Evolutionary conservation across 2,888 invertebrate species (phyloP), one percentile per base, ranked within the genome.

Genomic region (Opisthograptis luteolata): DNA sequence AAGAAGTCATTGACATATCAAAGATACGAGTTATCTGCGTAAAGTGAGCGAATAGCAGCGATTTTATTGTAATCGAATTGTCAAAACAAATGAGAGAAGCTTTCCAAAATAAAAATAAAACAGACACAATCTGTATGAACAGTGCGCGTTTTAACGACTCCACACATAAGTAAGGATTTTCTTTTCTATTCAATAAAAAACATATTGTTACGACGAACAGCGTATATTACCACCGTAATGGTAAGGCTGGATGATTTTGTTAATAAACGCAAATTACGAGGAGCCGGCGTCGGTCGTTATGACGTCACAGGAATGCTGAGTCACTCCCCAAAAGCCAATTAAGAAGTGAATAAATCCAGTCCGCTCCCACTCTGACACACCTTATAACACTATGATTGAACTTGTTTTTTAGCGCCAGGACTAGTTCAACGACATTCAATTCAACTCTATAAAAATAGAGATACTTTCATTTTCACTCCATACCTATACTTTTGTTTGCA

Each of bases 251-350:
- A 35, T 12, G 42, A 56, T 54, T 47, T 35, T 45, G 51, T 55
- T 62, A 64, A 64, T 64, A 62, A 67, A 60, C 60, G 45, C 44
- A 66, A 64, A 64, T 69, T 54, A 34, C 49, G 42, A 53, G 60
- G 48, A 62, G 59, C 52, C 32, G 20, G 42, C 20, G 44, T 24
- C 14, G 15, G 32, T n/a, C 17, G 35, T 25, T 45, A 61, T 73
- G 62, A 68, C 76, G 75, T 74, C 75, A 81, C 73, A 52, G 75
- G 57, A 72, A 41, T 55, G 58, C 63, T 77, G 77, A 76, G 60
- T 81, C 74, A 76, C 69, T 59, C 66, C 64, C 62, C 50, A 59
- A 55, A n/a, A n/a, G n/a, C 68, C 55, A 60, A 58, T 60, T 57
- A 40, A 36, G n/a, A n/a, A n/a, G n/a, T n/a, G n/a, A n/a, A n/a